Evolutionary conservation across 64 coral and sea anemone genomes (phyloP).

Genomic region (Actinia tenebrosa): DNA sequence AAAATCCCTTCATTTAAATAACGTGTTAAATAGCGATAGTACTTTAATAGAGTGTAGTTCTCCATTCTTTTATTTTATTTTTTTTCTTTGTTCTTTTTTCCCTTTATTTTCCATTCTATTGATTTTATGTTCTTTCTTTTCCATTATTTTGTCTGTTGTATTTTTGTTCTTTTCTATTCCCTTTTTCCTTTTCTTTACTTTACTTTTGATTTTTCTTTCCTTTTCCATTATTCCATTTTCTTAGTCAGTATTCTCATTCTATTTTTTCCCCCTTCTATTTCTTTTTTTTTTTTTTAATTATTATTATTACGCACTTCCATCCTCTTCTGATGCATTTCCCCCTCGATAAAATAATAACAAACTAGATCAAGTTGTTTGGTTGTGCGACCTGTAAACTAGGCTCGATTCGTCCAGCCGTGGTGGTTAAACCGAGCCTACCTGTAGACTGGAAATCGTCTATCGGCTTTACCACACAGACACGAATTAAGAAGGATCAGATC

Average conservation of each 20-base stretch:
- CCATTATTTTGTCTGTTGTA: no score
- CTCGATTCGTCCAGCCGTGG: no score
- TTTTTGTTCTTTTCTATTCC: no score
- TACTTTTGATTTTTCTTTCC: not conserved
- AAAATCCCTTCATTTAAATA: no score
- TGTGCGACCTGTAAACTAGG: not conserved
- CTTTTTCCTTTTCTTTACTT: not conserved
- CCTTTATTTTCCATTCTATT: not conserved
- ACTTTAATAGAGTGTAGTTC: no score
- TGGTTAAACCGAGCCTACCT: not conserved
- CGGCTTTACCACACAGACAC: not conserved
- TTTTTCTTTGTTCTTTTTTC: not conserved
- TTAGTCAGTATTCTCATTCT: no score
- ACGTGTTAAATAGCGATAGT: no score
- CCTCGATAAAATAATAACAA: not conserved
- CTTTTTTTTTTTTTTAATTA: no score
- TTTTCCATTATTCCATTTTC: no score
- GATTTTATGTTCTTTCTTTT: not conserved
- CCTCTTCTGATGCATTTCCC: not conserved
- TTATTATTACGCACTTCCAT: no score
- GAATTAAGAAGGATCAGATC: slow-evolving; percentile 1
- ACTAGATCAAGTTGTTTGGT: not conserved
- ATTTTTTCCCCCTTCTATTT: no score
- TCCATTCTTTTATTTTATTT: not conserved
- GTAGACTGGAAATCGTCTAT: not conserved